These are phyloP conservation scores for Masticophis lateralis DNA, from an alignment of 2,797 vertebrate species.

Conservation along the genomic window DNA sequence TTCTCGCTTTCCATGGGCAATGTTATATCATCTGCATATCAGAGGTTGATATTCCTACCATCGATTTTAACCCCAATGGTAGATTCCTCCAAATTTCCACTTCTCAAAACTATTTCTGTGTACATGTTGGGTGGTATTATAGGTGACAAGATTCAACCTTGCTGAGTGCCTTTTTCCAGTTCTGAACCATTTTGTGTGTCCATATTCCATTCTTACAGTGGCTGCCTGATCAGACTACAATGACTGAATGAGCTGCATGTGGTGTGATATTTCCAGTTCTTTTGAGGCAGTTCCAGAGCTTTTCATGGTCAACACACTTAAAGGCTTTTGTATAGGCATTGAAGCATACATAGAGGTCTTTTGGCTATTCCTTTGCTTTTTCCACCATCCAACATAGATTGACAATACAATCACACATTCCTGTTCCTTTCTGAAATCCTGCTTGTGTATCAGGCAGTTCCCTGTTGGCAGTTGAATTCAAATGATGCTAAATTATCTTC, in stretches of 20 bases:
- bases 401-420: neutral
- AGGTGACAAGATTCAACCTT: neutral
- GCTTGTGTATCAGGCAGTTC: neutral
- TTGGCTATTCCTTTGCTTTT: neutral
- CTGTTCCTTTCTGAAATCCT: neutral
- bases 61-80: neutral
- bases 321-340: neutral
- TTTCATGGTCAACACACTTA: neutral
- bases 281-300: neutral
- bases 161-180: neutral
- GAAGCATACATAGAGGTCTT: neutral
- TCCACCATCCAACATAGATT: neutral
- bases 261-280: neutral
- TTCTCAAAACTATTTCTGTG: neutral
- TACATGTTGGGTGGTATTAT: neutral
- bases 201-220: neutral
- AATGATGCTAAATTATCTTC: neutral
- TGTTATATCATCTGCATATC: neutral
- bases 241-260: neutral
- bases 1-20: neutral
- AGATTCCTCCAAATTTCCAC: neutral
- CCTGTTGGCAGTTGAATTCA: neutral
- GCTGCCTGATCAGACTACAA: neutral
- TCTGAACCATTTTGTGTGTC: neutral
- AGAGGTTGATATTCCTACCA: neutral